A percentile compares a stretch with the other conserved stretches of the same genome.
Conservation (phyloP, 1,140 invertebrate species). For the Papilio aristodemus region DNA sequence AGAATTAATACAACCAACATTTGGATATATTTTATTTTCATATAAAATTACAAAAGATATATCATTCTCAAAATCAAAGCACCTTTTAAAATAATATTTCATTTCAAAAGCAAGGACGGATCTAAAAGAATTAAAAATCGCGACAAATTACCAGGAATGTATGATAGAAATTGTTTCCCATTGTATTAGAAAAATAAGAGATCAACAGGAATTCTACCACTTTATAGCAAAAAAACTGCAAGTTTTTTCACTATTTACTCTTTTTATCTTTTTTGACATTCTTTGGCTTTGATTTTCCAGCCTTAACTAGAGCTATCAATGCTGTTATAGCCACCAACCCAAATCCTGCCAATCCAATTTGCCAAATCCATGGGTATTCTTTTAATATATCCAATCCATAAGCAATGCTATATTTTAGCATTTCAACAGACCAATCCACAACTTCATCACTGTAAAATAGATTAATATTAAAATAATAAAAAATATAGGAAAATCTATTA, state of each 20-base stretch:
- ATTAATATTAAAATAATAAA: constrained; percentile 30
- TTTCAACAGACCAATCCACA: constrained; percentile 79
- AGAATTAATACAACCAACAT: no score
- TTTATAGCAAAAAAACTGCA: neutral
- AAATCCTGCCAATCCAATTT: constrained; percentile 82
- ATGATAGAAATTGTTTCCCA: neutral
- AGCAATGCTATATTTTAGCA: constrained; percentile 63
- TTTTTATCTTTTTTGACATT: constrained; percentile 80
- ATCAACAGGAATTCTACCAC: neutral
- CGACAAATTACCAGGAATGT: constrained; percentile 9
- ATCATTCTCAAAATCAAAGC: neutral
- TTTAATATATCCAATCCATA: constrained; percentile 83
- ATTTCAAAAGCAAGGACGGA: neutral
- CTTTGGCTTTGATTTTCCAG: constrained; percentile 79
- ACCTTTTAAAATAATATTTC: neutral
- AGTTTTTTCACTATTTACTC: constrained; percentile 66
- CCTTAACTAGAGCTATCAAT: constrained; percentile 75
- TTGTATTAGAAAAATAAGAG: constrained; percentile 1
- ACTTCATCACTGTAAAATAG: constrained; percentile 86
- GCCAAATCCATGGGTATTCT: constrained; percentile 86
- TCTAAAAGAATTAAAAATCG: neutral
- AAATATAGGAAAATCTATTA: constrained; percentile 34
- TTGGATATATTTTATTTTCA: neutral
- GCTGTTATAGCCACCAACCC: constrained; percentile 82
- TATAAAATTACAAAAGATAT: constrained; percentile 9